Evolutionary conservation across 2,888 invertebrate species (phyloP).

Genomic region (Harmothoe impar): DNA sequence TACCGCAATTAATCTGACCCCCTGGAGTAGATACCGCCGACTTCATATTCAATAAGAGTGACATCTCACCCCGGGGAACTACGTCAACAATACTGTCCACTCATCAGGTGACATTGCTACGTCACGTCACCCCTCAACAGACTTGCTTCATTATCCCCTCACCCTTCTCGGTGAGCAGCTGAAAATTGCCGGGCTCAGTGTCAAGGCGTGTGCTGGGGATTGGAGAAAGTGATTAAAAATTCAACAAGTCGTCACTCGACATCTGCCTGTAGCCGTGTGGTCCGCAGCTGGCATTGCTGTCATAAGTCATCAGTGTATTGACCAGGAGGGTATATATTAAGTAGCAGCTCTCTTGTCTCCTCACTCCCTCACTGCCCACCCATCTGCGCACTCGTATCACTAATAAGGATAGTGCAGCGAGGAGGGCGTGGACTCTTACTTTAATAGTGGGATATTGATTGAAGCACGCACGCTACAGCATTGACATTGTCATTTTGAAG

Average conservation of each 20-base stretch:
- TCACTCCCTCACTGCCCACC: not conserved
- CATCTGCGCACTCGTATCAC: not conserved
- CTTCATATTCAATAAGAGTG: too few species aligned
- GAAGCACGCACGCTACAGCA: too few species aligned
- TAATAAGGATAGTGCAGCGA: not conserved
- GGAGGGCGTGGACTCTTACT: too few species aligned
- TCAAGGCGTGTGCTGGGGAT: too few species aligned
- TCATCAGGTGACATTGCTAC: too few species aligned
- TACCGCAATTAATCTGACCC: not conserved
- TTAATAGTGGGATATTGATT: too few species aligned
- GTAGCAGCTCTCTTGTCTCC: not conserved
- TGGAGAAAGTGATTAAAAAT: constrained; percentile 3
- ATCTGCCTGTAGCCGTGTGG: not conserved
- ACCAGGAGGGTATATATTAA: constrained; percentile 3
- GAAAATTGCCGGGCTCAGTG: not conserved
- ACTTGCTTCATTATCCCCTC: too few species aligned
- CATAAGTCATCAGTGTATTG: constrained; percentile 5
- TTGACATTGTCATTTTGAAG: too few species aligned
- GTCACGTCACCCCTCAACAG: too few species aligned
- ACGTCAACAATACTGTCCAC: too few species aligned
- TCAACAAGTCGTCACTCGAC: not conserved
- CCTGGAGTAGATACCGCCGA: not conserved
- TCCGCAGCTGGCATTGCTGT: not conserved
- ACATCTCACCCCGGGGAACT: not conserved
- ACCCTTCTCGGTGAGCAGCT: not conserved